Evolutionary conservation across 2,888 invertebrate genomes (phyloP), one percentile per base, ranked within the genome.

Genomic region (Ceraclea dissimilis): DNA sequence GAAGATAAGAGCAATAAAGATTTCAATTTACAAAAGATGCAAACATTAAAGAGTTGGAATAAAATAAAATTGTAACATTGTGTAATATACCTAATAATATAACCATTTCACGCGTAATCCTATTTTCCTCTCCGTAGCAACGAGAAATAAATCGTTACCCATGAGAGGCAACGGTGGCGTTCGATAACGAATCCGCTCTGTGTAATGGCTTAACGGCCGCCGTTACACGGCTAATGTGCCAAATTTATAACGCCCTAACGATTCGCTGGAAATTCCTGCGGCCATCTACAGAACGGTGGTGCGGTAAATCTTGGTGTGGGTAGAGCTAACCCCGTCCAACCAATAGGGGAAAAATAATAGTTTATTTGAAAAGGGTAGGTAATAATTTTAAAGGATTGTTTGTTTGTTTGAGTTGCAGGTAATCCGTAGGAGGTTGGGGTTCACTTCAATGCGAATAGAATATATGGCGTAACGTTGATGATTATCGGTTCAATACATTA

Each of bases 211-310:
- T 59, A 61, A 59, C 61, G 59, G 58, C 55, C 55, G 52, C 51
- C 59, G 61, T 61, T 61, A 61, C 56, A 57, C 48, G 55, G 61
- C 57, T 59, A 58, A 61, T 61, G 61, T 58, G 61, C 54, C 61
- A 61, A 61, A 61, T 61, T 61, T 61, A 61, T 61, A 59, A 61
- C 55, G 54, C 54, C 55, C 50, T 52, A 51, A 50, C 59, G 52
- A 60, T 61, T 59, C 57, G 54, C 44, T 50, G 39, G 50, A 49
- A 52, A 59, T 56, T 59, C 56, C 56, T 49, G 55, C 51, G 53
- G 53, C 51, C 49, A 49, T 49, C 49, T 20, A 46, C 19, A 46
- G 46, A 19, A 18, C 21, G 19, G 16, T 16, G 11, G 18, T 16
- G 49, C 49, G 49, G 49, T 49, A 49, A 49, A 49, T 49, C 49